Conservation (phyloP, 1,140 invertebrate genomes). For the Chironomus tepperi region DNA sequence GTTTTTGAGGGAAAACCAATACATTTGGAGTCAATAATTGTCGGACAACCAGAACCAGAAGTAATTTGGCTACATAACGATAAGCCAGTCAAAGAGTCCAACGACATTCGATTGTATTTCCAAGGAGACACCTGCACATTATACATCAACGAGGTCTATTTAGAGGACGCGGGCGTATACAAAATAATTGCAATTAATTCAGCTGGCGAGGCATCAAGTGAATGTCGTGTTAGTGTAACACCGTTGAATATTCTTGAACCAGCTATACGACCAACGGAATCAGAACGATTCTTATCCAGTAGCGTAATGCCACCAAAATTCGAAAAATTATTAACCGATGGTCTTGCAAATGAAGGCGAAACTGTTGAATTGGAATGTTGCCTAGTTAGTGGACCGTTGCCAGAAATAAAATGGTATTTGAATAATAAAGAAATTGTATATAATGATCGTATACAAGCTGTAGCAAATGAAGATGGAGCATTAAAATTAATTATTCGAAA, state of each 20-base stretch:
- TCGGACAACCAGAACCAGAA: conserved; percentile 77
- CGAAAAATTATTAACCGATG: conserved; percentile 57
- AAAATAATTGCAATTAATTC: conserved; percentile 74
- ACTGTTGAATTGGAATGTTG: conserved; percentile 61
- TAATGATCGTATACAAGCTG: conserved; percentile 44
- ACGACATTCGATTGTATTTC: conserved; percentile 68
- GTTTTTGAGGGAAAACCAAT: conserved; percentile 63
- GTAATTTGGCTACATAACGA: conserved; percentile 84
- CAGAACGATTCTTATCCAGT: conserved; percentile 36
- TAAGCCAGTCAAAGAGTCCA: conserved; percentile 73
- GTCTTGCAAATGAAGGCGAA: conserved; percentile 57
- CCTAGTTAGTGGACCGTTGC: conserved; percentile 60
- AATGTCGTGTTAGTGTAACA: conserved; percentile 52
- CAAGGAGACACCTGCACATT: conserved; percentile 73
- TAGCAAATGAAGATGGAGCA: conserved; percentile 45
- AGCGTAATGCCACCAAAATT: conserved; percentile 53
- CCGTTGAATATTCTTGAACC: conserved; percentile 37
- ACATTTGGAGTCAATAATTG: conserved; percentile 69
- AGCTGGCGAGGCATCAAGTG: conserved; percentile 66
- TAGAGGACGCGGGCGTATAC: conserved; percentile 69
- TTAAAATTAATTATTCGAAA: conserved; percentile 50
- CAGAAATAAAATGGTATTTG: conserved; percentile 62
- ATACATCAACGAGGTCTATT: conserved; percentile 61
- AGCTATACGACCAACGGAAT: conserved; percentile 30
- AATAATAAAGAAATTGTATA: conserved; percentile 54